A percentile compares a stretch with the other conserved stretches of the same genome.
Evolutionary conservation across 2,888 invertebrate genomes (phyloP).

Genomic region (Melinopterus prodromus): DNA sequence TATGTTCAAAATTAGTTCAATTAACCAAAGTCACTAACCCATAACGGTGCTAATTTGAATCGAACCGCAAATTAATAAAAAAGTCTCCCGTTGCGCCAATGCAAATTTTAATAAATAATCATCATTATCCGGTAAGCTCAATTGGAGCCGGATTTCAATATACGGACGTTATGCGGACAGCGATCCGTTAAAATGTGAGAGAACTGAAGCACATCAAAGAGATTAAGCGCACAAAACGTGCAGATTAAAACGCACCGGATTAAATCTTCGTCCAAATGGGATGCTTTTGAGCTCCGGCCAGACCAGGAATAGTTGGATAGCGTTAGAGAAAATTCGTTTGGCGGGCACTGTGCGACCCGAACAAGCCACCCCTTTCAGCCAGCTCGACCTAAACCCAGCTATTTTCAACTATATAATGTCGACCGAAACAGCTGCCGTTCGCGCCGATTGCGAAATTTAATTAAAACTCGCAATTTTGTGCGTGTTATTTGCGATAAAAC

Average conservation of each 20-base stretch:
- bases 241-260: conserved; percentile 4
- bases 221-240: neutral
- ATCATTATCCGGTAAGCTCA: neutral
- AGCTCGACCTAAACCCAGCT: neutral
- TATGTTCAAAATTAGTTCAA: no score
- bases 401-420: neutral
- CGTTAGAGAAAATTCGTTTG: neutral
- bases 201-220: neutral
- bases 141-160: neutral
- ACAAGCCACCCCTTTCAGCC: neutral
- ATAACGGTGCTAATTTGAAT: no score
- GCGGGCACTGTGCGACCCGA: neutral
- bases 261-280: neutral
- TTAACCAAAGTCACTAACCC: no score
- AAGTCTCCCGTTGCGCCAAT: no score
- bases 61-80: no score
- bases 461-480: neutral
- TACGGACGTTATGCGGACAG: neutral
- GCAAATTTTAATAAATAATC: neutral
- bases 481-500: neutral
- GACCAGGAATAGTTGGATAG: neutral
- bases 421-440: neutral
- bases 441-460: neutral
- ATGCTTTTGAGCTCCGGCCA: neutral
- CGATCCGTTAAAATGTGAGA: neutral